Conservation (phyloP, 2,113 vertebrate species). For the Gallinago undulata region DNA sequence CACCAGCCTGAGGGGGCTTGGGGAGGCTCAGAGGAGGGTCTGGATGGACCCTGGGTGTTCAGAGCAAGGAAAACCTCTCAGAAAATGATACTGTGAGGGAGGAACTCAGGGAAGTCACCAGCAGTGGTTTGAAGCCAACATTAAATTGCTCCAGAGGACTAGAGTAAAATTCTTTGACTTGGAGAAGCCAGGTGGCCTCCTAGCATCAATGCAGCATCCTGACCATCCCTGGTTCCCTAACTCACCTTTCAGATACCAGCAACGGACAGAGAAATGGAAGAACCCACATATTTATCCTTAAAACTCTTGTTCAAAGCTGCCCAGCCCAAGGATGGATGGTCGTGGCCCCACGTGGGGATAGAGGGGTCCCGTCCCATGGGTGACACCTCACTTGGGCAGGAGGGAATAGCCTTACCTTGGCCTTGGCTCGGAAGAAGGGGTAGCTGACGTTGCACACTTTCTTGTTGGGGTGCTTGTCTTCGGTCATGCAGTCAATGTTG, state of each 20-base stretch:
- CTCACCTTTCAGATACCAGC: fast-evolving
- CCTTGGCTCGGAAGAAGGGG: constrained; percentile 91
- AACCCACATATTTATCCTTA: fast-evolving
- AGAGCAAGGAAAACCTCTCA: background rate
- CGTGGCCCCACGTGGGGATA: fast-evolving
- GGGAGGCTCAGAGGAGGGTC: background rate
- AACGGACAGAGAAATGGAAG: background rate
- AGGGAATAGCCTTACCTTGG: constrained; percentile 78
- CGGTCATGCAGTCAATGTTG: constrained; percentile 84
- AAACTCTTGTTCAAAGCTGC: fast-evolving
- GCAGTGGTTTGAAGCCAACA: background rate
- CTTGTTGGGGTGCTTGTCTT: constrained; percentile 74
- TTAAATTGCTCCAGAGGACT: background rate
- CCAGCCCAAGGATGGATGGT: background rate
- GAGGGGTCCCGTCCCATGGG: fast-evolving
- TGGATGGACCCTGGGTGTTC: background rate
- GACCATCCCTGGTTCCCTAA: background rate
- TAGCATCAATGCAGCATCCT: background rate
- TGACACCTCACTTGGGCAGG: fast-evolving
- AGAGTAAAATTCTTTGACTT: background rate
- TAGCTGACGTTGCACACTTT: constrained; percentile 90
- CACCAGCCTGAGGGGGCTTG: background rate
- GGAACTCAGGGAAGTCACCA: background rate
- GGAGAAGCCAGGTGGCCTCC: background rate
- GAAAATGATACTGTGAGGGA: background rate